Evolutionary conservation across 2,888 invertebrate genomes (phyloP).

Genomic region (Tortrix viridana): DNA sequence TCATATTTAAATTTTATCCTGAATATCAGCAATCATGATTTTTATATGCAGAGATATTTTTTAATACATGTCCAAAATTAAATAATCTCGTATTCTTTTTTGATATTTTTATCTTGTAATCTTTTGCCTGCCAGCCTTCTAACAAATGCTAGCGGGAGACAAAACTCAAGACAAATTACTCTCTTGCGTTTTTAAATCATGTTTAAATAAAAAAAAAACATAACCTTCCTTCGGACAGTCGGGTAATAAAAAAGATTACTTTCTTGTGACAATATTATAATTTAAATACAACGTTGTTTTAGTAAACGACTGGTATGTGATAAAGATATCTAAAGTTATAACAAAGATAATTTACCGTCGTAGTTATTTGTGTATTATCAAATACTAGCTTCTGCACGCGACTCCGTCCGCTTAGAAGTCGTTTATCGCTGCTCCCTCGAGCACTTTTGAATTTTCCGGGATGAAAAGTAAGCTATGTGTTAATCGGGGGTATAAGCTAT

Average conservation of each 20-base stretch:
- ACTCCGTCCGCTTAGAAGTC: too few species aligned
- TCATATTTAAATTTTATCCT: too few species aligned
- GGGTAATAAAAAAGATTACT: slow-evolving; percentile 39
- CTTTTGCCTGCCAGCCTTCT: slow-evolving; percentile 36
- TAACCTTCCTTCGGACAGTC: too few species aligned
- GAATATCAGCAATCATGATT: too few species aligned
- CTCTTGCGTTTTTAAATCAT: slow-evolving; percentile 54
- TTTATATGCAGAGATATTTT: too few species aligned
- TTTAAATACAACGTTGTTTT: slow-evolving; percentile 28
- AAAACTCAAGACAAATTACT: slow-evolving; percentile 57
- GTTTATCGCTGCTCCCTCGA: too few species aligned
- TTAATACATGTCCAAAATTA: too few species aligned
- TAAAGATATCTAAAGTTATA: slow-evolving; percentile 4
- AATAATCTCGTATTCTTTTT: too few species aligned
- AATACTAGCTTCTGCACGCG: too few species aligned
- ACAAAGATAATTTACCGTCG: not conserved
- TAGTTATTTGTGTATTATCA: not conserved
- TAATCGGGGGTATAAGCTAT: too few species aligned
- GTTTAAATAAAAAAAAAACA: slow-evolving; percentile 59
- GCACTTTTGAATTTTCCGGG: too few species aligned
- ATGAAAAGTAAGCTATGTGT: too few species aligned
- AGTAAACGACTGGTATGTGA: slow-evolving; percentile 15
- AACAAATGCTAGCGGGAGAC: slow-evolving; percentile 53
- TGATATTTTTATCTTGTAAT: not conserved
- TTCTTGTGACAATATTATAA: slow-evolving; percentile 28